Conservation (phyloP, 1,140 invertebrate species). For the Cydia pomonella region DNA sequence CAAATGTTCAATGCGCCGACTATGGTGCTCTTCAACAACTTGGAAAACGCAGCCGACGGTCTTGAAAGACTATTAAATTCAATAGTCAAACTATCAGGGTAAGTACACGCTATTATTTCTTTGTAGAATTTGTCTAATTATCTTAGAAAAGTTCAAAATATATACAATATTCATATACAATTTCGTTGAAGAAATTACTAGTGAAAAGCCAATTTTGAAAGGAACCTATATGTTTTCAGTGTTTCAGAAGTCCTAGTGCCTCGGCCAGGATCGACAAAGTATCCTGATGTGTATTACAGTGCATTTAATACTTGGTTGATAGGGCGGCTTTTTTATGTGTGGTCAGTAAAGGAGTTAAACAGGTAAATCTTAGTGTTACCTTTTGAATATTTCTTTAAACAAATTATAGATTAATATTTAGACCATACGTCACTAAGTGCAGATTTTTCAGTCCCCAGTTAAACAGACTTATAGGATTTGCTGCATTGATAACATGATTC, state of each 20-base stretch:
- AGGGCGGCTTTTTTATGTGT: slow-evolving; percentile 81
- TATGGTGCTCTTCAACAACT: slow-evolving; percentile 76
- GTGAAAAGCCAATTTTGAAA: neutral
- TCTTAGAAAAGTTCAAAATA: neutral
- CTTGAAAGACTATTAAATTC: slow-evolving; percentile 74
- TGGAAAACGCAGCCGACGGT: slow-evolving; percentile 74
- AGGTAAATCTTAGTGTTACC: too few species aligned
- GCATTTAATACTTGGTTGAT: slow-evolving; percentile 82
- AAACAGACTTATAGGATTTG: too few species aligned
- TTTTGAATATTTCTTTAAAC: too few species aligned
- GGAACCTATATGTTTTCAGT: slow-evolving; percentile 53
- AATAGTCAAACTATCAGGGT: slow-evolving; percentile 79
- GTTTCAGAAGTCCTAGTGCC: slow-evolving; percentile 80
- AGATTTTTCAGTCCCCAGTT: too few species aligned
- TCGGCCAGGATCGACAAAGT: slow-evolving; percentile 60
- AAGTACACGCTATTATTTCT: slow-evolving; percentile 35
- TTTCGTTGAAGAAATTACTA: neutral
- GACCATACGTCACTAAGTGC: too few species aligned
- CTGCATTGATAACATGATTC: too few species aligned
- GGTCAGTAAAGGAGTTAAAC: slow-evolving; percentile 75
- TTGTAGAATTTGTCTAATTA: neutral
- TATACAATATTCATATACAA: too few species aligned
- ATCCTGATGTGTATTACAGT: slow-evolving; percentile 76
- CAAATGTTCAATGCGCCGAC: slow-evolving; percentile 81
- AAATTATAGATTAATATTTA: too few species aligned